Evolutionary conservation across 2,113 vertebrate species (phyloP).

Genomic region (Willisornis vidua): DNA sequence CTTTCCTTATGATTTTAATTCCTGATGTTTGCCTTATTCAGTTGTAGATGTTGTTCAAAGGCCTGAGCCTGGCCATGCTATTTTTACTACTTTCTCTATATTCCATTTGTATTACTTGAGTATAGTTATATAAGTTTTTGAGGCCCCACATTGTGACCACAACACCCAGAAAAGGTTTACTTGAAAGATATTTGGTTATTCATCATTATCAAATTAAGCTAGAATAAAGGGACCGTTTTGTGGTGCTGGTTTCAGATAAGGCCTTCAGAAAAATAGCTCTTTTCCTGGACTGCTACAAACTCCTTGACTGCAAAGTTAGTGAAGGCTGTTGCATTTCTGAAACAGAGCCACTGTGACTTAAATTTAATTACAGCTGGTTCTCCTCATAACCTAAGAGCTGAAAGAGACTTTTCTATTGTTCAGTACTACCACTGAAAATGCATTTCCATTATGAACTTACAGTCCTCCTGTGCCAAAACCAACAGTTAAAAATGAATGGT

Average conservation of each 20-base stretch:
- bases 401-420: conserved; percentile 67
- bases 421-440: conserved; percentile 49
- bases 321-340: neutral
- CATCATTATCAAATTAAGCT: neutral
- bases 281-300: neutral
- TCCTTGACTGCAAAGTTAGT: neutral
- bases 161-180: neutral
- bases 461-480: conserved; percentile 49
- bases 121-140: neutral
- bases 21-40: neutral
- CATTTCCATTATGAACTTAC: conserved; percentile 46
- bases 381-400: conserved; percentile 21
- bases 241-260: neutral
- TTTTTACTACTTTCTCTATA: neutral
- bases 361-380: conserved; percentile 67
- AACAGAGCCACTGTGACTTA: conserved; percentile 31
- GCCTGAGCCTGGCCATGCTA: neutral
- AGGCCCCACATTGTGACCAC: neutral
- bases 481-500: conserved; percentile 67
- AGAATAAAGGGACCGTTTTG: neutral
- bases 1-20: conserved; percentile 7
- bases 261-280: neutral
- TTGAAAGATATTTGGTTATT: neutral
- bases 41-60: neutral
- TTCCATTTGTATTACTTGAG: neutral